phyloP scores from a whole-genome alignment of 1,140 invertebrate genomes.

The Cataglyphis hispanica region DNA sequence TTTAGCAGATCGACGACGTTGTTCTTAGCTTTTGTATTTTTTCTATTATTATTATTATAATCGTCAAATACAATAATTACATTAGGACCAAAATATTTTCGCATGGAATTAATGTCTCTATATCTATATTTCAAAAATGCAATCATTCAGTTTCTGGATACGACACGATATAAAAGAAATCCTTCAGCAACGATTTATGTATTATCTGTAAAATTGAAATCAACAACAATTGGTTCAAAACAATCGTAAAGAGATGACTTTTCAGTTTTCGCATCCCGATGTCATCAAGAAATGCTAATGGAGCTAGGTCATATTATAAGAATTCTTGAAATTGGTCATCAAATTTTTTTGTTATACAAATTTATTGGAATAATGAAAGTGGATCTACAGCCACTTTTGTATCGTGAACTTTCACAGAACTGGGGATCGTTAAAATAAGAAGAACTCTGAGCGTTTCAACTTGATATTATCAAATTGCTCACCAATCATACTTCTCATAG shows the following conservation, averaged over 20 bases:
- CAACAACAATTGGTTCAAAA: background rate
- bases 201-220: background rate
- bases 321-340: background rate
- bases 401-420: background rate
- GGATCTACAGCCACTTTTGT: background rate
- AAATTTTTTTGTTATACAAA: background rate
- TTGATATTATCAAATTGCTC: background rate
- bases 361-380: background rate
- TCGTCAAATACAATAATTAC: background rate
- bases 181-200: background rate
- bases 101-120: background rate
- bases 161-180: background rate
- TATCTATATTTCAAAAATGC: background rate
- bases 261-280: background rate
- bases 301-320: background rate
- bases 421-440: background rate
- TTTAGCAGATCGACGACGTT: constrained; percentile 10
- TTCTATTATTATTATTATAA: background rate
- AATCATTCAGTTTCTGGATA: background rate
- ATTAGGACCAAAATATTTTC: background rate
- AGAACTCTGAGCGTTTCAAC: background rate
- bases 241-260: background rate
- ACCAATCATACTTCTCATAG: background rate
- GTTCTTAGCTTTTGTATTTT: constrained; percentile 4
- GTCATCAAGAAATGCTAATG: background rate